Evolutionary conservation across 1,140 invertebrate genomes (phyloP).

Genomic region (Drosophila hydei): DNA sequence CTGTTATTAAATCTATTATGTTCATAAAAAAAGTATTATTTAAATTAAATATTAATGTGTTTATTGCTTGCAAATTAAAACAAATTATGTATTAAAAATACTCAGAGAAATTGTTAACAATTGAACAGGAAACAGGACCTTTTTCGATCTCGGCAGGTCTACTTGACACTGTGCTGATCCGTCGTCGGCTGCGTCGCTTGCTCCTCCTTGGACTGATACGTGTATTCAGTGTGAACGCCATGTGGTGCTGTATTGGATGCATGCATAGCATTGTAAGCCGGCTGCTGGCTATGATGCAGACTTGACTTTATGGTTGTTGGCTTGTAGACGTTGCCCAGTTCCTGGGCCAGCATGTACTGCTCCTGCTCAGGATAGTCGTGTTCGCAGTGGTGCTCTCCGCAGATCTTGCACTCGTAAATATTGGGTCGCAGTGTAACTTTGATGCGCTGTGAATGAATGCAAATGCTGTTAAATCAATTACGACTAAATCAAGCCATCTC

Average conservation of each 20-base stretch:
- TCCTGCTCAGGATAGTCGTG: conserved; percentile 83
- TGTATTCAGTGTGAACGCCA: conserved; percentile 43
- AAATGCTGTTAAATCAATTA: neutral
- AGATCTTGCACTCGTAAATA: conserved; percentile 86
- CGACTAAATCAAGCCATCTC: neutral
- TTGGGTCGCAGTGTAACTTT: conserved; percentile 85
- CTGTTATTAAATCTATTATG: no score
- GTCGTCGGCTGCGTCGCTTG: conserved; percentile 17
- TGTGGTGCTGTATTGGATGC: conserved; percentile 42
- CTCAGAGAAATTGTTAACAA: conserved; percentile 56
- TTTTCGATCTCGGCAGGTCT: neutral
- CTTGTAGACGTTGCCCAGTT: conserved; percentile 72
- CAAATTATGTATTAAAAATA: conserved; percentile 66
- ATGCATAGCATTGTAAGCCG: conserved; percentile 74
- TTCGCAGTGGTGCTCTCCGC: conserved; percentile 85
- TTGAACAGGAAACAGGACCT: conserved; percentile 31
- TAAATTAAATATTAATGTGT: conserved; percentile 17
- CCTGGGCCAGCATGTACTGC: conserved; percentile 79
- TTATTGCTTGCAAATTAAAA: conserved; percentile 52
- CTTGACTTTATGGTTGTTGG: conserved; percentile 48
- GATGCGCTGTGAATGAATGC: conserved; percentile 84
- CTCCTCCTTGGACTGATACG: conserved; percentile 53
- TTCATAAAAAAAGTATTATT: neutral
- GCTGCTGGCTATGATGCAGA: conserved; percentile 43
- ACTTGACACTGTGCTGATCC: conserved; percentile 46